Evolutionary conservation across 2,797 vertebrate genomes (phyloP), one percentile per base, ranked within the genome.

Genomic region (Uromys caudimaculatus): DNA sequence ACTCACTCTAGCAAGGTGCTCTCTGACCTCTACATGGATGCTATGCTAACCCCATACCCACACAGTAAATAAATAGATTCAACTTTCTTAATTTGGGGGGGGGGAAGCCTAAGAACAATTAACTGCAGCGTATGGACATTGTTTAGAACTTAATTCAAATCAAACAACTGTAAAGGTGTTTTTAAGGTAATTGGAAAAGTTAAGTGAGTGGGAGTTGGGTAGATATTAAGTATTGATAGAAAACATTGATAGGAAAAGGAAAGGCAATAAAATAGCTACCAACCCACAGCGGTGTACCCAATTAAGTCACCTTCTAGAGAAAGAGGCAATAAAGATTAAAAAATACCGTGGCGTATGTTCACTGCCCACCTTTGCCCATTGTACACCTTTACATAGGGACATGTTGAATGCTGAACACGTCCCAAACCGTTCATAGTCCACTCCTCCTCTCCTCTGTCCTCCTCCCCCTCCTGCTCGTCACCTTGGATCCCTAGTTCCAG

Each of bases 241-340:
- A 93, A 90, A 90, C 64, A 8, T 69, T 89, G 79, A 91, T 52
- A 86, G 44, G 52, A 93, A 96, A 92, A 91, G 44, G 17, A 69
- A n/a, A 50, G 73, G 10, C 62, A 89, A 89, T 14, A 44, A 97
- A 90, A n/a, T 64, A 87, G 77, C 12, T 78, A 2, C 73, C 35
- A 78, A 54, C 38, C 16, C 71, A 81, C 19, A 88, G 69, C 24
- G 67, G 21, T 85, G 32, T 54, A 60, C 35, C 44, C 78, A 81
- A 88, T 82, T 90, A 94, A 94, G 87, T 52, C 87, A 32, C 21
- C n/a, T 95, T 95, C 10, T 16, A 85, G 1, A 86, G 60, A 47
- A 92, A 92, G 47, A 35, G 5, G 3, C 71, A 89, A 82, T 54
- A 73, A 88, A 16, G 3, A 17, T 50, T 50, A 7, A 84, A 29